A percentile compares a stretch with the other conserved stretches of the same genome.
Conservation (phyloP, 2,888 invertebrate species). For the Helobdella robusta region DNA sequence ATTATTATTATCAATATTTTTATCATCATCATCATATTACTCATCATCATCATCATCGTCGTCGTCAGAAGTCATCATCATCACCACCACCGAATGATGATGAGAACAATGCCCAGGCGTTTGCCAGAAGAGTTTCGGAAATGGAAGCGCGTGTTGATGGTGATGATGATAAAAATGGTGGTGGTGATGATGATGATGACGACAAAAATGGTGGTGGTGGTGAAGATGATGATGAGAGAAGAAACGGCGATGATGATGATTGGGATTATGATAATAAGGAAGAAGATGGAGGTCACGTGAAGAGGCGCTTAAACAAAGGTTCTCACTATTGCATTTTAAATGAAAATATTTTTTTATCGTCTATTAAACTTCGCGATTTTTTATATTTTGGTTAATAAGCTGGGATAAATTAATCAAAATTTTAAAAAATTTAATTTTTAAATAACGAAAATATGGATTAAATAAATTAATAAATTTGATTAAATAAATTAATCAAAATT, state of each 20-base stretch:
- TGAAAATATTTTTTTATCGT: neutral
- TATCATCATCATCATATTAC: too few relatives aligned
- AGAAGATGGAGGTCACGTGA: neutral
- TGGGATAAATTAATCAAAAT: too few relatives aligned
- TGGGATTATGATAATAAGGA: neutral
- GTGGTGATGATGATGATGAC: neutral
- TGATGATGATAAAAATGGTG: neutral
- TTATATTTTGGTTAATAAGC: neutral
- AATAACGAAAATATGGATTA: too few relatives aligned
- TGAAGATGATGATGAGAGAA: neutral
- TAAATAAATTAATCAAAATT: too few relatives aligned
- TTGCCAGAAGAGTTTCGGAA: too few relatives aligned
- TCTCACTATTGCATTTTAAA: neutral
- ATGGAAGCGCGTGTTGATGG: neutral
- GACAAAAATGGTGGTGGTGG: neutral
- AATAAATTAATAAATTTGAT: too few relatives aligned
- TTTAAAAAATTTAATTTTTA: too few relatives aligned
- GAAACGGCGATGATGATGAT: neutral
- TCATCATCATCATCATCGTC: too few relatives aligned
- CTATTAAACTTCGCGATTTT: neutral
- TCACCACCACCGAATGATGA: too few relatives aligned
- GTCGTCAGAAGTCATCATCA: too few relatives aligned
- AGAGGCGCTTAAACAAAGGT: neutral
- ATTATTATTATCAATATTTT: too few relatives aligned
- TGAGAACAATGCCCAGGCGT: too few relatives aligned